Evolutionary conservation across 2,113 vertebrate species (phyloP).

Genomic region (Centropus unirufus): DNA sequence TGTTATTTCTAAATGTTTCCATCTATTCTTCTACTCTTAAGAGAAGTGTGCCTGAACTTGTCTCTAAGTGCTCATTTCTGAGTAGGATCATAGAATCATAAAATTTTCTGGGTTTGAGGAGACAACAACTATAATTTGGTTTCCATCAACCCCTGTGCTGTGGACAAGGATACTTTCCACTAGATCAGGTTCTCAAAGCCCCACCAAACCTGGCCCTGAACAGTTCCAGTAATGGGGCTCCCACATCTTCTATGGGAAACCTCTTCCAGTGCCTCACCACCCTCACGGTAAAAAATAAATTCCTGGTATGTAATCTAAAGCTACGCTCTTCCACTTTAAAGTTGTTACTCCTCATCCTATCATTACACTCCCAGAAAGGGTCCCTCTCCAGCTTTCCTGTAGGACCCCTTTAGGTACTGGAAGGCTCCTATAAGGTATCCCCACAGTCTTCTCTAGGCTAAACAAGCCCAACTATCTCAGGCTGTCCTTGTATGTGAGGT

Average conservation of each 20-base stretch:
- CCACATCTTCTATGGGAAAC: neutral
- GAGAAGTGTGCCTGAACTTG: neutral
- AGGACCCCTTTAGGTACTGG: neutral
- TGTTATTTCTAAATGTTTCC: neutral
- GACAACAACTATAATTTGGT: neutral
- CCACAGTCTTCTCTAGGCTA: neutral
- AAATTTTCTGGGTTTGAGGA: neutral
- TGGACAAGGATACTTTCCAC: neutral
- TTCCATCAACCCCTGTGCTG: neutral
- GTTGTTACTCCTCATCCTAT: rapidly evolving
- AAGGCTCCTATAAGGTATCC: neutral
- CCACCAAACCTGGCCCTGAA: neutral
- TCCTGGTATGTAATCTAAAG: neutral
- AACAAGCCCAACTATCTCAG: too few species aligned
- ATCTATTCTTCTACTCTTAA: neutral
- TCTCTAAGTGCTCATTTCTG: neutral
- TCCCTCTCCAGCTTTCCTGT: neutral
- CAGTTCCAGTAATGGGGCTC: rapidly evolving
- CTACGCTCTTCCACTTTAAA: neutral
- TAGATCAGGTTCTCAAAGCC: neutral
- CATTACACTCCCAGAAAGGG: neutral
- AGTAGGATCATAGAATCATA: neutral
- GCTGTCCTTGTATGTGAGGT: neutral
- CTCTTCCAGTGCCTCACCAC: neutral
- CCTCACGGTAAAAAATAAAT: neutral